A percentile compares a stretch with the other conserved stretches of the same genome.
These are phyloP conservation scores for Eurois occulta DNA, from an alignment of 2,888 invertebrate genomes.

Conservation along the genomic window DNA sequence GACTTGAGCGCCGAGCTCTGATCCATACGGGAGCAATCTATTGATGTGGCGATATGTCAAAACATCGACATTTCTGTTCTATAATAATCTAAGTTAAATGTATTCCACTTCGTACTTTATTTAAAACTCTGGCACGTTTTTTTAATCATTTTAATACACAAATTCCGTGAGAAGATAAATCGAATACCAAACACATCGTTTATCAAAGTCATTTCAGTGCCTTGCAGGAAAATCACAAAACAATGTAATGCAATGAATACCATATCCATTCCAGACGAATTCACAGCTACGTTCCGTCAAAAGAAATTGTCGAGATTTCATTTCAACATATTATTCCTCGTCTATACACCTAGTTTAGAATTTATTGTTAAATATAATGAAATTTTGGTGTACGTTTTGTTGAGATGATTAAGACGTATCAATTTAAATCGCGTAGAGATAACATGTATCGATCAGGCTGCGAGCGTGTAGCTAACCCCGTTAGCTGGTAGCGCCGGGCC, in stretches of 20 bases:
- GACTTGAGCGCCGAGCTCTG: conserved; percentile 9
- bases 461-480: conserved; percentile 63
- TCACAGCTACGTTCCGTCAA: conserved; percentile 8
- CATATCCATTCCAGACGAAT: conserved; percentile 34
- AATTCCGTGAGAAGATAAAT: conserved; percentile 33
- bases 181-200: conserved; percentile 38
- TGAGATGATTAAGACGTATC: conserved; percentile 53
- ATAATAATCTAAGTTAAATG: neutral
- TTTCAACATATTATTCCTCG: neutral
- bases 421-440: conserved; percentile 59
- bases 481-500: conserved; percentile 60
- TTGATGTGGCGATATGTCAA: conserved; percentile 1
- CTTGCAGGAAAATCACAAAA: conserved; percentile 44
- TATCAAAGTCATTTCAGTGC: conserved; percentile 48
- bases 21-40: conserved; percentile 7
- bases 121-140: conserved; percentile 12
- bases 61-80: conserved; percentile 8
- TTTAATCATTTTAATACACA: neutral
- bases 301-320: conserved; percentile 10
- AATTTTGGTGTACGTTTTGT: conserved; percentile 13
- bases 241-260: conserved; percentile 34
- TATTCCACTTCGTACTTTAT: neutral
- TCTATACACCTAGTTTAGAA: neutral
- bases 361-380: conserved; percentile 15
- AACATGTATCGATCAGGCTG: conserved; percentile 66